Base-by-base conservation (phyloP, 2,113 vertebrate species). In the Syrmaticus mikado region DNA sequence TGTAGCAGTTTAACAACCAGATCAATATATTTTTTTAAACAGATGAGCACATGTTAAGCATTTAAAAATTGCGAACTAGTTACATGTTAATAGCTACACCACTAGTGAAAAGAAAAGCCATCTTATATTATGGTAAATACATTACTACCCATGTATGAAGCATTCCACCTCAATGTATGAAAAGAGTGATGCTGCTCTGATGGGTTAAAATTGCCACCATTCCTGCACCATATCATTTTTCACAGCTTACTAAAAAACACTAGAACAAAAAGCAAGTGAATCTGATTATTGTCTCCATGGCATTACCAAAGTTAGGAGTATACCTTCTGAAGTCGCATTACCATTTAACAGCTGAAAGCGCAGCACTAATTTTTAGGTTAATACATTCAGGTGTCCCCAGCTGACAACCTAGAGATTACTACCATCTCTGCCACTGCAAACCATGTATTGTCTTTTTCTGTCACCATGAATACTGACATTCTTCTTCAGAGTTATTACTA, bases 401-500 rank as follows among this genome's bases (percentile, higher is more conserved):
- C 10, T 13, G 25, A 65, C 12, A 41, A 12, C 3, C 10, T 53
- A 34, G 20, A 40, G 14, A 21, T 30, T 17, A 70, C 6, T 8
- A 19, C 5, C 11, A 32, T 27, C 38, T 67, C 43, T 50, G 48
- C 7, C 27, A n/a, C 21, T 12, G 24, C 34, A 71, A 74, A 45
- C 36, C 13, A 50, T 21, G 22, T 2, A 13, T 27, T 27, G 36
- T 11, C 9, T 16, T n/a, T 45, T 36, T 21, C 11, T 6, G 40
- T 18, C 24, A 67, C 21, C 12, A 36, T 2, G 4, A 66, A 61
- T 9, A 57, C 11, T 0, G 0, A 17, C 10, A 32, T 5, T 52
- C 6, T 70, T 5, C 13, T 57, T 67, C 71, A 73, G 20, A 77
- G 28, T 18, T 58, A 38, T 48, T 40, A 34, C 7, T 50, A 71